Base-by-base conservation (phyloP, 2,113 vertebrate species). In the Malaclemys terrapin region DNA sequence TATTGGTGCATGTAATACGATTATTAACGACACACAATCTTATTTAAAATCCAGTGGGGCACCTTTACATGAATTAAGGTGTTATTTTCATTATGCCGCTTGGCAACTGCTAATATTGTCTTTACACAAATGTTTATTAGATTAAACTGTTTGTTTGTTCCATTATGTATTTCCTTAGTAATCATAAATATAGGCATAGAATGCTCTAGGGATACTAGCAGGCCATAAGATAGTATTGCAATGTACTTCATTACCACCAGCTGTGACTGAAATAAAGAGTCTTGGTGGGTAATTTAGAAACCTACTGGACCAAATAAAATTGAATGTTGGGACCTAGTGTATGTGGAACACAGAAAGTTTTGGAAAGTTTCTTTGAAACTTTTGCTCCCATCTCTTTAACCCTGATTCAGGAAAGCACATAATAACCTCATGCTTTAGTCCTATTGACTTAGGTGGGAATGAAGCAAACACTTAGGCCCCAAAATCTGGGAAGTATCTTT, bases 221-320 rank as follows among this genome's bases (percentile, higher is more conserved):
- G 89, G 56, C 82, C 8, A 2, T 59, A 62, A 90, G 89, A 12
- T 49, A 69, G 50, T 35, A 76, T 83, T 35, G 89, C 88, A 96
- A 95, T 88, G 89, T 8, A 13, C 62, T 95, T 84, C 90, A 72
- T 88, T 88, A 84, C 93, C 89, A 20, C 97, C 92, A 95, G 96
- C 97, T 95, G 96, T 24, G 96, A 47, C 92, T 49, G 94, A 86
- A 97, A 98, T 98, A 92, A 97, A 96, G 69, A 96, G 85, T 57
- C 89, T 93, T 91, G 83, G 95, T 85, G 93, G 94, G 95, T 93
- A 50, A 98, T 98, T 98, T 97, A 95, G 94, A 96, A 97, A 97
- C 8, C 42, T 93, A 76, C 78, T 89, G 96, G 97, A 96, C 94
- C 96, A 91, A 84, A 69, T n/a, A 93, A 93, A 98, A 96, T 78